Percentiles rank a stretch among this genome's conserved stretches.
These are phyloP conservation scores for Steinernema khuongi DNA, from an alignment of 1,140 invertebrate genomes.

Conservation along the genomic window DNA sequence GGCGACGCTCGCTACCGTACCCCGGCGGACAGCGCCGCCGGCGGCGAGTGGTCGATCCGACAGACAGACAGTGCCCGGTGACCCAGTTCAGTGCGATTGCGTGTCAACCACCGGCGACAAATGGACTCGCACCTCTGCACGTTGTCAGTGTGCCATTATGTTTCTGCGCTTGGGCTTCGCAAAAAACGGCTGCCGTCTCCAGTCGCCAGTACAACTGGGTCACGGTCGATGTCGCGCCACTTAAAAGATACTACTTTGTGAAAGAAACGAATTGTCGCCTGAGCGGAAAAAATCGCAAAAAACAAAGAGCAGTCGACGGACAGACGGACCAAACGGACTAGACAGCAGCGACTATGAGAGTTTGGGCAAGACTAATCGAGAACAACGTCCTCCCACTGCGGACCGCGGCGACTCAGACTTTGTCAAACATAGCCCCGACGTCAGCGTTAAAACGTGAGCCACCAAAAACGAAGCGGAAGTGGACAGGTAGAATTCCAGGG, in stretches of 20 bases:
- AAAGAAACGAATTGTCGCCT: not conserved
- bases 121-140: not conserved
- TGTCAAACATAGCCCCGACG: not conserved
- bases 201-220: not conserved
- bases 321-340: not conserved
- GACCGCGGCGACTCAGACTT: not conserved
- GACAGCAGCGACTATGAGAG: not conserved
- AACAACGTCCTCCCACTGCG: not conserved
- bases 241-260: not conserved
- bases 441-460: not conserved
- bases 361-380: not conserved
- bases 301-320: not conserved
- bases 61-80: not conserved
- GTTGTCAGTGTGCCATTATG: conserved; percentile 8
- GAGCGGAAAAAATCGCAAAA: not conserved
- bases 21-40: not conserved
- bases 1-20: not conserved
- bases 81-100: not conserved
- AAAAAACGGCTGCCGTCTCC: not conserved
- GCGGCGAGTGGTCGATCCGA: not conserved
- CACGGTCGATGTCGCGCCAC: not conserved
- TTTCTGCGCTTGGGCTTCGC: not conserved
- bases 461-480: not conserved
- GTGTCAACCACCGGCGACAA: conserved; percentile 13
- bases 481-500: too few relatives aligned